Conservation (phyloP, 2,113 vertebrate species). For the Capreolus pygargus region DNA sequence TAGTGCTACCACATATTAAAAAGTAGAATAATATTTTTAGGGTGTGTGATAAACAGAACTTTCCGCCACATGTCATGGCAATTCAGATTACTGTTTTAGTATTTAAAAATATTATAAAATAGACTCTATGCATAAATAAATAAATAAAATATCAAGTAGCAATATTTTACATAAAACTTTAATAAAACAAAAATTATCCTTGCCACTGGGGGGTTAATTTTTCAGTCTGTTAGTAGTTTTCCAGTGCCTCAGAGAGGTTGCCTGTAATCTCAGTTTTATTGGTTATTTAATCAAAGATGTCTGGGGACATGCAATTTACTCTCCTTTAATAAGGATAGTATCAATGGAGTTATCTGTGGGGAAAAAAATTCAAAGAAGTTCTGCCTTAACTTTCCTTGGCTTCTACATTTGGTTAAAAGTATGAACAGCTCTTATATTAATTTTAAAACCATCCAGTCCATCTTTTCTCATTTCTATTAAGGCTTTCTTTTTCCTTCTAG, state of each 20-base stretch:
- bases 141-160: background rate
- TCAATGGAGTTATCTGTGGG: background rate
- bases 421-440: background rate
- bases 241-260: background rate
- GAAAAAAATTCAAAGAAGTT: background rate
- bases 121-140: background rate
- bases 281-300: background rate
- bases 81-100: background rate
- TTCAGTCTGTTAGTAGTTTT: background rate
- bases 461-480: background rate
- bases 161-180: background rate
- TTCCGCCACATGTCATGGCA: background rate
- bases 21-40: background rate
- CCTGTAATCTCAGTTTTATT: background rate
- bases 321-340: background rate
- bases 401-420: background rate
- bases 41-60: background rate
- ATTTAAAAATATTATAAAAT: background rate
- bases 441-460: background rate
- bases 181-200: background rate
- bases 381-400: background rate
- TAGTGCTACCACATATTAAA: background rate
- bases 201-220: background rate
- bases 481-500: background rate
- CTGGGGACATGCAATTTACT: background rate